Base-by-base conservation (phyloP, 2,113 vertebrate genomes). In the Tragelaphus strepsiceros region DNA sequence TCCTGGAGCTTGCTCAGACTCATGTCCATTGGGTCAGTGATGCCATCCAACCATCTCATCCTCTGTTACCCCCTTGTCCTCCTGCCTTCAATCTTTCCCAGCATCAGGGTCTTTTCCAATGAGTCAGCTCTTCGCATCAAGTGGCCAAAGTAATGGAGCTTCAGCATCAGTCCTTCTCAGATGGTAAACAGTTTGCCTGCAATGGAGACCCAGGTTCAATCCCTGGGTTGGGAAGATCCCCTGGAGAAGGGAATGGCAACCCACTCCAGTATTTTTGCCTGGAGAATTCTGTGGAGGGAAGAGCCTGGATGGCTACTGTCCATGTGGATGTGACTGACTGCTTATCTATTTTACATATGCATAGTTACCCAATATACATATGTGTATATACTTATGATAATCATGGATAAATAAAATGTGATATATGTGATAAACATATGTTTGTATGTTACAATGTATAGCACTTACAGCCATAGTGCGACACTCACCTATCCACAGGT, bases 361-460 rank as follows among this genome's bases (percentile, higher is more conserved):
- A 16, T 54, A n/a, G 35, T 35, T 51, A 71, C 16, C 17, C 32
- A 30, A 30, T 21, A 26, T 16, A n/a, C 39, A 22, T 21, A 5
- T 14, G 6, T 22, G 30, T 54, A 19, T 82, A 12, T 54, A 13
- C 67, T 39, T 82, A 22, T 3, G 49, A 12, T 26, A 54, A 26
- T 67, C 49, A 19, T 6, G 49, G 49, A 14, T 43, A 28, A 62
- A 28, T 17, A 49, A 78, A 12, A 17, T 19, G 46, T 51, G 59
- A 4, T 13, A 0, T 21, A 17, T 15, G 26, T 39, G 67, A 71
- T 6, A 13, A 3, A 12, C 35, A 22, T 12, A 2, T 10, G 15
- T 1, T 1, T 5, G 74, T 4, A 3, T 49, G 24, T 28, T 6
- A 12, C 10, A 39, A 1, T 5, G 19, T 6, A 4, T 1, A 14